Conservation (phyloP, 2,113 vertebrate genomes). For the Pachyramphus minor region DNA sequence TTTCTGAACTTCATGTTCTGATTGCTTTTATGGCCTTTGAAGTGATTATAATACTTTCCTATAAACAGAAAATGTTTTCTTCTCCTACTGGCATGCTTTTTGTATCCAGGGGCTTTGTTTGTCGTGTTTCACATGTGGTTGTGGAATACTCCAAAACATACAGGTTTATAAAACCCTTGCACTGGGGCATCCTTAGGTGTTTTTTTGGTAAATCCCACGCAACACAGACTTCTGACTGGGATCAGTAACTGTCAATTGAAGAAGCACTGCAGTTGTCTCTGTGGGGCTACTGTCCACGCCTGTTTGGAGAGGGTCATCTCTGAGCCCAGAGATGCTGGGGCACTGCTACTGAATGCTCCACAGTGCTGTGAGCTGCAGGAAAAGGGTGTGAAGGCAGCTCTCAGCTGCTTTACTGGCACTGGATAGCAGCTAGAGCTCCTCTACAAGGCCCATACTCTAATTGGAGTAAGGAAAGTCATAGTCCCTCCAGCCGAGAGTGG, state of each 20-base stretch:
- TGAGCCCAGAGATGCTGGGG: not conserved
- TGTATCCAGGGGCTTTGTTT: not conserved
- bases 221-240: not conserved
- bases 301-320: not conserved
- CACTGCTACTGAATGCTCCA: not conserved
- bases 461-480: not conserved
- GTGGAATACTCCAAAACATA: not conserved
- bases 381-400: not conserved
- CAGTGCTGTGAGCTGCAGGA: not conserved
- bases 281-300: fast-evolving
- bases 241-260: not conserved
- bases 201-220: not conserved
- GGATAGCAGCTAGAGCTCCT: not conserved
- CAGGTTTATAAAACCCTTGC: not conserved
- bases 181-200: fast-evolving
- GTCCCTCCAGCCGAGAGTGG: not conserved
- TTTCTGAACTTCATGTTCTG: not conserved
- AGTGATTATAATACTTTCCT: not conserved
- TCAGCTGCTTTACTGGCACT: not conserved
- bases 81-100: not conserved
- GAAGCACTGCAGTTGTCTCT: fast-evolving
- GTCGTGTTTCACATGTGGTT: not conserved
- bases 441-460: not conserved
- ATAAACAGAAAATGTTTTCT: not conserved
- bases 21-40: not conserved